phyloP scores from a whole-genome alignment of 2,113 vertebrate genomes.

The Sceloporus tristichus region DNA sequence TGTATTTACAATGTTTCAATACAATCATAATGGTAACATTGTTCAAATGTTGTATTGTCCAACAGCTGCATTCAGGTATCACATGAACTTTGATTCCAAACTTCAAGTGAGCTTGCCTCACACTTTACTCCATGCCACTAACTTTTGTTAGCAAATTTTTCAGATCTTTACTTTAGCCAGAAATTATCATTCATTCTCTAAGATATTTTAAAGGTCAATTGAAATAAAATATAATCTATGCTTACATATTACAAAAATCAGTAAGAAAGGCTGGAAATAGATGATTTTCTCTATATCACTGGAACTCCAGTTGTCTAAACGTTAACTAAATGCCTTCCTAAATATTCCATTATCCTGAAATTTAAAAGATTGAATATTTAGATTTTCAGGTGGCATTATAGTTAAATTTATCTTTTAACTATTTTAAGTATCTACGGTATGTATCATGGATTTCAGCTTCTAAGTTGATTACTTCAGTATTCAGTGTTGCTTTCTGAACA shows the following conservation, averaged over 20 bases:
- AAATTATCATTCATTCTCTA: neutral
- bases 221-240: neutral
- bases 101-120: neutral
- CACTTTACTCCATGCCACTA: neutral
- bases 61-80: neutral
- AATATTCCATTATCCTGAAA: neutral
- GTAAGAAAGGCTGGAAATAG: neutral
- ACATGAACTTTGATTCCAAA: neutral
- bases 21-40: neutral
- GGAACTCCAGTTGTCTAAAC: neutral
- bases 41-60: neutral
- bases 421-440: slow-evolving; percentile 65
- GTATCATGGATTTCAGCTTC: slow-evolving; percentile 31
- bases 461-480: slow-evolving; percentile 8
- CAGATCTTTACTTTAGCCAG: neutral
- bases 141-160: neutral
- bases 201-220: neutral
- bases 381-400: slow-evolving; percentile 18
- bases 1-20: neutral
- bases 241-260: neutral
- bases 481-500: neutral
- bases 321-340: neutral
- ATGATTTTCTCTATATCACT: neutral
- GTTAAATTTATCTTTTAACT: slow-evolving; percentile 34
- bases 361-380: slow-evolving; percentile 32